Conservation (phyloP, 2,113 vertebrate genomes). For the Ardeotis arabs region DNA sequence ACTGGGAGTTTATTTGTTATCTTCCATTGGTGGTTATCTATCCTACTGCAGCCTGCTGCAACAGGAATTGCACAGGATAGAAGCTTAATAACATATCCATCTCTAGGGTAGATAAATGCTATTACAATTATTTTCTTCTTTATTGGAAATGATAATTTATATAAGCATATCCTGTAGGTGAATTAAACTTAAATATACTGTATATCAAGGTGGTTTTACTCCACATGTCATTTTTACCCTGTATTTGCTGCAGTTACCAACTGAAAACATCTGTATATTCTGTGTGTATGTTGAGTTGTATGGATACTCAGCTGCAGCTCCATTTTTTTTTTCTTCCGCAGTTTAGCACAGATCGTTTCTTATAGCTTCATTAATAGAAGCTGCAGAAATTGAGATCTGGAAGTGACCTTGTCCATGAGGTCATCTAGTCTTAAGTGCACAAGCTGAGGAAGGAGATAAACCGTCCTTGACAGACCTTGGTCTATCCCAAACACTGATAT, state of each 20-base stretch:
- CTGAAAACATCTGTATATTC: not conserved
- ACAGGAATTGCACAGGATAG: not conserved
- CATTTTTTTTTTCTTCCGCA: not conserved
- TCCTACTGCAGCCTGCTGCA: not conserved
- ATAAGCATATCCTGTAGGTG: not conserved
- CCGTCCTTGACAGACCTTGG: not conserved
- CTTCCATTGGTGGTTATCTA: not conserved
- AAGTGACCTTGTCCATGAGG: not conserved
- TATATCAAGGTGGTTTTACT: not conserved
- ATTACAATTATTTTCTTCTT: not conserved
- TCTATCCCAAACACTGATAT: not conserved
- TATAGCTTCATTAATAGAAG: not conserved
- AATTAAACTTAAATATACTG: not conserved
- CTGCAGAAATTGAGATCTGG: not conserved
- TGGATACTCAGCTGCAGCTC: not conserved
- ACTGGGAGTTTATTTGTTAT: not conserved
- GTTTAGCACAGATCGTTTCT: not conserved
- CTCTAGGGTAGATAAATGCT: not conserved
- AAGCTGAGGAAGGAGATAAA: not conserved
- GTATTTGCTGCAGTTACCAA: not conserved
- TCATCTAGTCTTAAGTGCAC: not conserved
- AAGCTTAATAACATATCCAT: not conserved
- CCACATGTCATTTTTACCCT: not conserved
- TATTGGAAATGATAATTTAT: not conserved
- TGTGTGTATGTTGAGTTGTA: not conserved